Base-by-base conservation (phyloP, 1,140 invertebrate genomes). In the Homarus americanus region DNA sequence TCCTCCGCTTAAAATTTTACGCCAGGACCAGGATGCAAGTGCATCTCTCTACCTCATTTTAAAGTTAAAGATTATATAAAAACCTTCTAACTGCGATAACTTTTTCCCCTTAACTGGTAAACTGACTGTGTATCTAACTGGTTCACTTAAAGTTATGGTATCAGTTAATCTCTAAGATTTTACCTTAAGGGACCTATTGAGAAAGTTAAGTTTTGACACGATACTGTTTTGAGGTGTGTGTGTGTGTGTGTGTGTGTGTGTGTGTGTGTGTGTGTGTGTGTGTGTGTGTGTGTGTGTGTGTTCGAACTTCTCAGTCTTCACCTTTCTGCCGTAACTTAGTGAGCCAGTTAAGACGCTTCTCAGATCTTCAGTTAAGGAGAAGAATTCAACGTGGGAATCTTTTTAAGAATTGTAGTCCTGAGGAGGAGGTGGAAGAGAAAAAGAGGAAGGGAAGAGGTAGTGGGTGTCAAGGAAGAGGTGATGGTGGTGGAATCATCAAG, bases 191-290 rank as follows among this genome's bases (percentile, higher is more conserved):
- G n/a, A n/a, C n/a, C n/a, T n/a, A n/a, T n/a, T n/a, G n/a, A n/a
- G n/a, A n/a, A n/a, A n/a, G n/a, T n/a, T n/a, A n/a, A n/a, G n/a
- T n/a, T n/a, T n/a, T n/a, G n/a, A n/a, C n/a, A n/a, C n/a, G n/a
- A n/a, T n/a, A n/a, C n/a, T n/a, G n/a, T n/a, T n/a, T n/a, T n/a
- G n/a, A n/a, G n/a, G 72, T 75, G 72, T 75, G 72, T 75, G 72
- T 75, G 72, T 75, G 72, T 75, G 72, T 75, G 72, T 75, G 72
- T 75, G 72, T 75, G 72, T 75, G 72, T 75, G 72, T 75, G 73
- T 75, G 73, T 75, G 73, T 75, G 73, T 75, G 34, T 75, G 73
- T 75, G 73, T 75, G 73, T 38, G 73, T 75, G 73, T 75, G 73
- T 75, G 73, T 75, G 73, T 75, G 73, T 75, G 73, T 36, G 73